phyloP scores from a whole-genome alignment of 2,113 vertebrate species.

The Alectura lathami region DNA sequence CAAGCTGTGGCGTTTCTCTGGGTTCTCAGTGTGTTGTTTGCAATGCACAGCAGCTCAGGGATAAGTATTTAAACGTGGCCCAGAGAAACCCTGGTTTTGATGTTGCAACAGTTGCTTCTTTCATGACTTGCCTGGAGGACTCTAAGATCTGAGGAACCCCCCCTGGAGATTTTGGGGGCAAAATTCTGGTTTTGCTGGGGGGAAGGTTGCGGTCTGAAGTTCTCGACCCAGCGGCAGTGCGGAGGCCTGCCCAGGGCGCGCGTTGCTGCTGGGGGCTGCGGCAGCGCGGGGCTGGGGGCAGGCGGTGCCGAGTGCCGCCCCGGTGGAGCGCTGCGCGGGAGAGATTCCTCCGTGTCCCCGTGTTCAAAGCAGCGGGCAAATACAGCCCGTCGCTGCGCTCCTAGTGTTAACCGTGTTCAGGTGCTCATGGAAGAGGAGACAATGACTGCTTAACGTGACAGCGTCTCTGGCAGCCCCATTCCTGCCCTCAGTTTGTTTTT shows the following conservation, averaged over 20 bases:
- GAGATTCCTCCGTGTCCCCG: neutral
- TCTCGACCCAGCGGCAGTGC: too few relatives aligned
- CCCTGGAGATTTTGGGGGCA: fast-evolving
- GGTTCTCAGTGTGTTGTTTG: constrained; percentile 63
- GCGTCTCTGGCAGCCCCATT: neutral
- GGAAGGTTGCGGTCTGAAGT: neutral
- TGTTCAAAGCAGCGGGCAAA: neutral
- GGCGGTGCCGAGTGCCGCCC: neutral
- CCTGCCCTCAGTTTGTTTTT: neutral
- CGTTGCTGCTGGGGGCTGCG: too few relatives aligned
- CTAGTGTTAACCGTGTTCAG: neutral
- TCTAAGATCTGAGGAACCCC: neutral
- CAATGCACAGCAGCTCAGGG: constrained; percentile 83
- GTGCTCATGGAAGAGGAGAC: neutral
- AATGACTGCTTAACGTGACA: neutral
- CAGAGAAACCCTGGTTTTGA: constrained; percentile 71
- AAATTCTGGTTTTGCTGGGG: neutral
- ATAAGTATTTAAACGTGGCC: constrained; percentile 83
- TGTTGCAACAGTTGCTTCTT: constrained; percentile 57
- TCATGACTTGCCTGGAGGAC: constrained; percentile 7
- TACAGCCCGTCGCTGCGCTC: neutral
- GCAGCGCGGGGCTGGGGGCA: too few relatives aligned
- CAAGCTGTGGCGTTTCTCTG: constrained; percentile 51
- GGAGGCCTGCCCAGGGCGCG: too few relatives aligned
- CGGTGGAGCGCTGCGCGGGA: too few relatives aligned